These are phyloP conservation scores for Eilema griseolum DNA, from an alignment of 2,888 invertebrate genomes.

Conservation along the genomic window DNA sequence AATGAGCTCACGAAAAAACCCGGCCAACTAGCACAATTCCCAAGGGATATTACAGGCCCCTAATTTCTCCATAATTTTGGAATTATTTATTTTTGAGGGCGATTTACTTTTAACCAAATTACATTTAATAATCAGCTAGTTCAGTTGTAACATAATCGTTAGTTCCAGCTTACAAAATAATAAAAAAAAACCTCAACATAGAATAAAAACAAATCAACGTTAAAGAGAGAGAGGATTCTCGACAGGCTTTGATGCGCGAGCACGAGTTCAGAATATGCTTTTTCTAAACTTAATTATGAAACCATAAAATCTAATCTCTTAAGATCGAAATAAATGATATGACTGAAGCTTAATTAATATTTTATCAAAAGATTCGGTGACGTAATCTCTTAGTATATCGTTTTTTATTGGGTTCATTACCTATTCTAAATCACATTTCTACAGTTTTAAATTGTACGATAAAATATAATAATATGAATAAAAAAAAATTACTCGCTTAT, in stretches of 20 bases:
- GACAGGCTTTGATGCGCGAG: neutral
- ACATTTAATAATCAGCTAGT: neutral
- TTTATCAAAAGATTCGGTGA: neutral
- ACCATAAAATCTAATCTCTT: neutral
- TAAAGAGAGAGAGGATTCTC: neutral
- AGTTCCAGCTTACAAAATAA: neutral
- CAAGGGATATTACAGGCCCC: too few relatives aligned
- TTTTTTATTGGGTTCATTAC: too few relatives aligned
- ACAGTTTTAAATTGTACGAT: too few relatives aligned
- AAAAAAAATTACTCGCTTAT: too few relatives aligned
- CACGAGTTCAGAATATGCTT: neutral
- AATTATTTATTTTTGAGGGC: too few relatives aligned
- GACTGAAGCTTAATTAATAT: neutral
- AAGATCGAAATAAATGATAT: neutral
- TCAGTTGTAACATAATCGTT: neutral
- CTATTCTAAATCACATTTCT: too few relatives aligned
- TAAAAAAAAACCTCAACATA: neutral
- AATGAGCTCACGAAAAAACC: too few relatives aligned
- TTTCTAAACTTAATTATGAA: neutral
- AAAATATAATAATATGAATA: too few relatives aligned
- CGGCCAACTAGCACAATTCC: too few relatives aligned
- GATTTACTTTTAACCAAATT: too few relatives aligned
- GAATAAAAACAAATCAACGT: neutral
- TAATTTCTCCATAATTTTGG: too few relatives aligned
- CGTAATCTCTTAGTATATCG: neutral